phyloP scores from a whole-genome alignment of 2,888 invertebrate genomes.

The Aphelenchoides bicaudatus region DNA sequence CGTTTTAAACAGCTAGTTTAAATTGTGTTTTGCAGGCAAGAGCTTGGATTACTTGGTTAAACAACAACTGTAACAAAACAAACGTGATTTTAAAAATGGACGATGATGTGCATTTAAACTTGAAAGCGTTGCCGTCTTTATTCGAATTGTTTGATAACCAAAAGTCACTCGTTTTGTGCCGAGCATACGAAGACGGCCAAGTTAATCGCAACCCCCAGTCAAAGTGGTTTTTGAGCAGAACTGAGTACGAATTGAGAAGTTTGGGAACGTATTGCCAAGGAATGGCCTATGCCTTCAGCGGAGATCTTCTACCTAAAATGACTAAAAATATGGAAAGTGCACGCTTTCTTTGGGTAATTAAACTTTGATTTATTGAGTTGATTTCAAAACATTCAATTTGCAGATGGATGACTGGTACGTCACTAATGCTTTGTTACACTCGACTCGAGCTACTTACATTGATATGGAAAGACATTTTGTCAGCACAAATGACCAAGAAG shows the following conservation, averaged over 20 bases:
- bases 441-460: constrained; percentile 26
- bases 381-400: constrained; percentile 16
- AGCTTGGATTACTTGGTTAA: constrained; percentile 32
- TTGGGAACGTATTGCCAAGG: constrained; percentile 45
- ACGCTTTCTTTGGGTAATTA: constrained; percentile 19
- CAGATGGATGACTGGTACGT: constrained; percentile 52
- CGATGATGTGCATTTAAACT: constrained; percentile 38
- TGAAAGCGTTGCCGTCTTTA: constrained; percentile 26
- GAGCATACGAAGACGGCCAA: constrained; percentile 34
- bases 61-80: constrained; percentile 16
- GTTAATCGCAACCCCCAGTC: constrained; percentile 36
- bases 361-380: too few relatives aligned
- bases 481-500: constrained; percentile 23
- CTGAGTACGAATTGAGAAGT: constrained; percentile 32
- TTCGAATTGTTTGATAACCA: constrained; percentile 25
- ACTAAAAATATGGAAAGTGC: constrained; percentile 30
- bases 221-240: constrained; percentile 40
- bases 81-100: constrained; percentile 37
- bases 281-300: constrained; percentile 41
- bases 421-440: constrained; percentile 32
- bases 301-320: constrained; percentile 30
- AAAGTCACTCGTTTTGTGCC: constrained; percentile 34
- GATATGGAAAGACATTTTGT: constrained; percentile 30
- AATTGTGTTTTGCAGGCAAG: constrained; percentile 27
- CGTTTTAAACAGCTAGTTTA: too few relatives aligned